Evolutionary conservation across 2,113 vertebrate species (phyloP).

Genomic region (Centropus unirufus): DNA sequence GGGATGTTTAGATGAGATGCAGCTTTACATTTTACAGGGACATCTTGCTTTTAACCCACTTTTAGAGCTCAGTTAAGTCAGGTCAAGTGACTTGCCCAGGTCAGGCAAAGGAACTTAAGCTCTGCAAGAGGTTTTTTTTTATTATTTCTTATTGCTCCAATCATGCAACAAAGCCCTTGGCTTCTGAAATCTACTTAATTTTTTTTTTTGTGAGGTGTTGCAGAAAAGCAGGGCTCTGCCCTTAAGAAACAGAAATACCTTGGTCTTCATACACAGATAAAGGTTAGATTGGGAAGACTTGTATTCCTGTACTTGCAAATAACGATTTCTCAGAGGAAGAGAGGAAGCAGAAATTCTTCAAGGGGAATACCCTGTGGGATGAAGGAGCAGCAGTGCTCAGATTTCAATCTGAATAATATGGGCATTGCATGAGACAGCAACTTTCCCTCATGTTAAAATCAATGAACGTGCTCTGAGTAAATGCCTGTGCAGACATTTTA

Average conservation of each 20-base stretch:
- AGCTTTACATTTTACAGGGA: constrained; percentile 22
- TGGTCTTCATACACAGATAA: neutral
- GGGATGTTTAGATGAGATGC: constrained; percentile 58
- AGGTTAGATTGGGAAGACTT: neutral
- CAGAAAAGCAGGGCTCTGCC: neutral
- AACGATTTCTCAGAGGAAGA: neutral
- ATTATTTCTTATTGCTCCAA: neutral
- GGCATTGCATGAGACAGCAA: constrained; percentile 52
- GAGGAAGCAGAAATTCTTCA: constrained; percentile 1
- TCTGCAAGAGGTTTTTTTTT: neutral
- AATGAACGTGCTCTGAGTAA: constrained; percentile 41
- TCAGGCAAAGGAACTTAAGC: neutral
- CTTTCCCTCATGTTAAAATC: constrained; percentile 33
- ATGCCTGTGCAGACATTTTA: neutral
- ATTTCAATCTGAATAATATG: constrained; percentile 29
- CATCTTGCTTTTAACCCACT: constrained; percentile 46
- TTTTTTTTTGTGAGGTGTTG: neutral
- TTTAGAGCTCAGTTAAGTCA: constrained; percentile 16
- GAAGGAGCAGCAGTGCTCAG: neutral
- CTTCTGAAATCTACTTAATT: neutral
- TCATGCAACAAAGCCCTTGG: neutral
- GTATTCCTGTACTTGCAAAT: neutral
- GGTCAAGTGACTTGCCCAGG: neutral
- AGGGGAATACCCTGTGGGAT: constrained; percentile 42
- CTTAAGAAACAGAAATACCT: neutral